Evolutionary conservation across 2,888 invertebrate genomes (phyloP).

Genomic region (Panzeria rudis): DNA sequence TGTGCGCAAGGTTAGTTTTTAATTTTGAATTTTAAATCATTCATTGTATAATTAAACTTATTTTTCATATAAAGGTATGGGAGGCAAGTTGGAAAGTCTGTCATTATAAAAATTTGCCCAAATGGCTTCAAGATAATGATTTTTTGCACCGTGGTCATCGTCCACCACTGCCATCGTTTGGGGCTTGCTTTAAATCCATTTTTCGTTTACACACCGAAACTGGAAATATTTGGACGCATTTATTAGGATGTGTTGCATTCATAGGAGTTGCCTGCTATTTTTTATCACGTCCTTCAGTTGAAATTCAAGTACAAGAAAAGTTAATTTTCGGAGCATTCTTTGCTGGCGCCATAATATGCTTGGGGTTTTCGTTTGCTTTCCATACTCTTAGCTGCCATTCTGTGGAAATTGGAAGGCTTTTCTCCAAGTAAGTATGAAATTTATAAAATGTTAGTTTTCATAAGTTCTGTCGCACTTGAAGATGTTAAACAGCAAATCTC

Average conservation of each 20-base stretch:
- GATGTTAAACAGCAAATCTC: no score
- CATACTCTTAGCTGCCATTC: conserved; percentile 99
- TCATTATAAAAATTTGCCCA: conserved; percentile 95
- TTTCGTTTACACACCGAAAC: conserved; percentile 99
- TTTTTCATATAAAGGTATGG: no score
- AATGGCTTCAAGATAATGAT: conserved; percentile 99
- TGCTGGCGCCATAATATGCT: conserved; percentile 97
- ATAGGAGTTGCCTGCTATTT: conserved; percentile 93
- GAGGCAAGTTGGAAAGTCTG: conserved; percentile 97
- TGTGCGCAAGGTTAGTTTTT: no score
- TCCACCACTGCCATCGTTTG: conserved; percentile 97
- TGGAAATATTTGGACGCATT: conserved; percentile 97
- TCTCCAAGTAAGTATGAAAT: no score
- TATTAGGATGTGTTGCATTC: conserved; percentile 92
- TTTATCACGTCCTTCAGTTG: conserved; percentile 93
- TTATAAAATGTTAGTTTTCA: no score
- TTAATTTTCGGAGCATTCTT: conserved; percentile 98
- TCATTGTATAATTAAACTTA: no score
- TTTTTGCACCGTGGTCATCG: conserved; percentile 97
- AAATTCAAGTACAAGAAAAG: conserved; percentile 96
- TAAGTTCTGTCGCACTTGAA: no score
- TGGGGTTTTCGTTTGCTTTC: conserved; percentile 98
- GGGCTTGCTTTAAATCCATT: conserved; percentile 98
- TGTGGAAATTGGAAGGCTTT: conserved; percentile 97
- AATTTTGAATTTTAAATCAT: no score